A percentile compares a stretch with the other conserved stretches of the same genome.
Evolutionary conservation across 1,140 invertebrate genomes (phyloP).

Genomic region (Caenorhabditis elegans): WBcel235 BX284606.5:10000501-10001000

Average conservation of each 20-base stretch:
- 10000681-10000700: neutral
- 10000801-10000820: too few species aligned
- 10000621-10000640: neutral
- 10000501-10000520: too few species aligned
- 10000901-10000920: too few species aligned
- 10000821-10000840: too few species aligned
- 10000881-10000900: too few species aligned
- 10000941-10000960: conserved; percentile 26
- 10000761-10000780: too few species aligned
- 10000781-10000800: too few species aligned
- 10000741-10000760: too few species aligned
- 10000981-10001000: conserved; percentile 26
- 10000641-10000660: neutral
- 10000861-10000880: too few species aligned
- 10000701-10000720: neutral
- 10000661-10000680: too few species aligned
- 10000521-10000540: neutral
- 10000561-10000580: conserved; percentile 21
- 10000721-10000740: too few species aligned
- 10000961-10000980: conserved; percentile 24
- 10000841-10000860: too few species aligned
- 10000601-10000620: neutral
- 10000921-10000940: conserved; percentile 29
- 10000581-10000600: neutral
- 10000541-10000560: neutral